Conservation (phyloP, 2,113 vertebrate genomes). For the Steatornis caripensis region DNA sequence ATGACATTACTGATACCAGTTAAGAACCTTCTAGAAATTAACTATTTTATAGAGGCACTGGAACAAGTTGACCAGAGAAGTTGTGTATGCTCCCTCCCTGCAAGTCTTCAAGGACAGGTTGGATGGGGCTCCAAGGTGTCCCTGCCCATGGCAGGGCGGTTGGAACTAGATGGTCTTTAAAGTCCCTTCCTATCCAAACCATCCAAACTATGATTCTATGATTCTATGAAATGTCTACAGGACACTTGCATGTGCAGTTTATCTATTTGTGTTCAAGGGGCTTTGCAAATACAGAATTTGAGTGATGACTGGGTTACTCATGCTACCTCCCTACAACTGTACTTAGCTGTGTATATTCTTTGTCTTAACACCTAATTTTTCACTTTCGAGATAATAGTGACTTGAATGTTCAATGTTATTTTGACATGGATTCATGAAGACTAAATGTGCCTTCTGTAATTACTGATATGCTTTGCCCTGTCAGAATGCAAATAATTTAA, state of each 20-base stretch:
- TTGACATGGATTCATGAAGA: neutral
- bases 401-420: neutral
- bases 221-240: neutral
- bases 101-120: too few species aligned
- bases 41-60: neutral
- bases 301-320: neutral
- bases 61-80: too few species aligned
- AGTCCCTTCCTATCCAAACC: too few species aligned
- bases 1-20: neutral
- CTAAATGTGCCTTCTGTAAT: neutral
- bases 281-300: neutral
- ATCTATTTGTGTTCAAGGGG: neutral
- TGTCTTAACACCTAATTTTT: constrained; percentile 29
- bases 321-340: neutral
- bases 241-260: neutral
- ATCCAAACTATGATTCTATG: too few species aligned
- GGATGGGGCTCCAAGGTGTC: too few species aligned
- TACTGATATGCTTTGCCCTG: neutral
- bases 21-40: neutral
- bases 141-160: too few species aligned
- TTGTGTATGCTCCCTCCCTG: too few species aligned
- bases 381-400: constrained; percentile 34
- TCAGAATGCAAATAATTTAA: constrained; percentile 7
- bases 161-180: too few species aligned
- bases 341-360: neutral